Conservation (phyloP, 2,113 vertebrate genomes). For the Lophochroa leadbeateri region DNA sequence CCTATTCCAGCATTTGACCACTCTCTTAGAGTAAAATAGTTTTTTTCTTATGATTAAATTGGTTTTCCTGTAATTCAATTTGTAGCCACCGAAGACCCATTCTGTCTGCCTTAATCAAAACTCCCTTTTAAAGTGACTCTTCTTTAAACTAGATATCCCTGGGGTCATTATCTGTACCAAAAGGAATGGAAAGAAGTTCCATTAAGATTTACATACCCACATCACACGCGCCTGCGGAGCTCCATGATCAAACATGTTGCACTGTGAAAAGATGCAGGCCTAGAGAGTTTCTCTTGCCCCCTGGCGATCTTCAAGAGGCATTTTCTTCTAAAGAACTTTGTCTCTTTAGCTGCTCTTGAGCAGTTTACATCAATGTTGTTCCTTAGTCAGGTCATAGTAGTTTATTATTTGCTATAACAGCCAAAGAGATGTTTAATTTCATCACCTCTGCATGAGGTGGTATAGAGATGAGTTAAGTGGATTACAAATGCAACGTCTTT, state of each 20-base stretch:
- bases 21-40: not conserved
- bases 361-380: not conserved
- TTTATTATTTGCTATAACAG: not conserved
- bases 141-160: constrained; percentile 14
- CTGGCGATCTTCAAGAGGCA: not conserved
- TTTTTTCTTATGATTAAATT: not conserved
- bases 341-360: not conserved
- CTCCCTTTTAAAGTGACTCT: not conserved
- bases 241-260: not conserved
- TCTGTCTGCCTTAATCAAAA: constrained; percentile 7
- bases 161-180: not conserved
- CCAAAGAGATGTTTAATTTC: not conserved
- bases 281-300: not conserved
- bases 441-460: not conserved
- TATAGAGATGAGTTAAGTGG: not conserved
- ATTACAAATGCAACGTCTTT: not conserved
- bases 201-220: not conserved
- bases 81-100: not conserved
- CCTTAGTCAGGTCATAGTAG: not conserved
- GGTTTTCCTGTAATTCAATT: not conserved
- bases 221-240: not conserved
- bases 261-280: not conserved
- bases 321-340: not conserved
- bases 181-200: not conserved
- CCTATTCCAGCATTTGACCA: not conserved